These are phyloP conservation scores for Drosophila tani DNA, from an alignment of 1,140 invertebrate species.

Conservation along the genomic window DNA sequence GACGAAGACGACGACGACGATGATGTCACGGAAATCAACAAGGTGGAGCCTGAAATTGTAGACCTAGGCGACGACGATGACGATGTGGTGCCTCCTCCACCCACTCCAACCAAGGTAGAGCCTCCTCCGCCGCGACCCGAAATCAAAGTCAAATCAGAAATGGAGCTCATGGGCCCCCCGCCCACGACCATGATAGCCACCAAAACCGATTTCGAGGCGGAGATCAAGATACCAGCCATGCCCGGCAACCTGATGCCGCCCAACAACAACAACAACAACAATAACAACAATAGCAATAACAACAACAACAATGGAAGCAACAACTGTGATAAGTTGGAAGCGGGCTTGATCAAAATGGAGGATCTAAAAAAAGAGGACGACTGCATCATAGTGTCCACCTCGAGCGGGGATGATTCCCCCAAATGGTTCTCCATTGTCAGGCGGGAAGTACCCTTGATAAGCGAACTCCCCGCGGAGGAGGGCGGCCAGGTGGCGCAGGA, in stretches of 20 bases:
- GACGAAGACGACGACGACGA: conserved; percentile 69
- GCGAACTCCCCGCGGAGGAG: conserved; percentile 69
- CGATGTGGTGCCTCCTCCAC: conserved; percentile 31
- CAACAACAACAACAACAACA: conserved; percentile 47
- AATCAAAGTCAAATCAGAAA: conserved; percentile 75
- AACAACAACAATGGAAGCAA: conserved; percentile 57
- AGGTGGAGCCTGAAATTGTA: conserved; percentile 79
- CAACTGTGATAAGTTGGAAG: conserved; percentile 79
- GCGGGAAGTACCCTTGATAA: conserved; percentile 75
- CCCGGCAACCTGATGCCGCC: conserved; percentile 65
- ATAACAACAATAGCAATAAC: neutral
- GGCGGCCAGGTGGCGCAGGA: conserved; percentile 55
- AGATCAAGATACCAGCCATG: conserved; percentile 77
- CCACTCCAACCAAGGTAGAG: conserved; percentile 17
- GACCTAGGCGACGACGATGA: conserved; percentile 80
- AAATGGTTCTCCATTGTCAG: conserved; percentile 87
- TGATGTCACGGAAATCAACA: conserved; percentile 76
- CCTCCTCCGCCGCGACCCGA: conserved; percentile 48
- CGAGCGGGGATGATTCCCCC: conserved; percentile 63
- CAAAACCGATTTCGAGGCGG: conserved; percentile 77
- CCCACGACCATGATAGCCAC: conserved; percentile 72
- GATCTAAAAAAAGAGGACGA: conserved; percentile 81
- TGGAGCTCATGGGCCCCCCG: conserved; percentile 73
- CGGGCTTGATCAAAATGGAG: conserved; percentile 45
- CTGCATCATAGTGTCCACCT: conserved; percentile 75